A percentile compares a stretch with the other conserved stretches of the same genome.
phyloP scores from a whole-genome alignment of 2,797 vertebrate genomes.

The Sebastes flavidus region DNA sequence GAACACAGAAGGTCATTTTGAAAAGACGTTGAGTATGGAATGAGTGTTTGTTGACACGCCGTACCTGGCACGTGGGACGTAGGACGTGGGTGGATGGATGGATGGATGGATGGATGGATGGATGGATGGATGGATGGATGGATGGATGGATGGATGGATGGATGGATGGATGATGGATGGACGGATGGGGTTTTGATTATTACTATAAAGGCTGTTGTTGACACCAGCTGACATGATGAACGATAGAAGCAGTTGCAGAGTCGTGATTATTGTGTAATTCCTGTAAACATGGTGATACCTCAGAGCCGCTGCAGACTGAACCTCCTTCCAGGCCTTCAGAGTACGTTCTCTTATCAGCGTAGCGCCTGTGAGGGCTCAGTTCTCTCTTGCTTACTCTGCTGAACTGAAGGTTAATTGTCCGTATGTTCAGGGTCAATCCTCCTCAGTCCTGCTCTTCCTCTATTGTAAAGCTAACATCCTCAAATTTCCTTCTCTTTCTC shows the following conservation, averaged over 20 bases:
- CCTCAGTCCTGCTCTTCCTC: slow-evolving; percentile 23
- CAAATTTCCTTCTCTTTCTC: slow-evolving; percentile 6
- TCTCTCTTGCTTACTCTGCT: slow-evolving; percentile 10
- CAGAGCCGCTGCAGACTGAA: background rate
- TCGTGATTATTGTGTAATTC: background rate
- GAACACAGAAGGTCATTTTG: background rate
- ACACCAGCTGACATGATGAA: background rate
- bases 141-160: no score
- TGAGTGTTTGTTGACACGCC: no score
- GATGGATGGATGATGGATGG: no score
- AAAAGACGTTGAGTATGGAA: background rate
- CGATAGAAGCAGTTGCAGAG: background rate
- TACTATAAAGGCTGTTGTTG: no score
- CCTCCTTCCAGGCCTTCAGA: background rate
- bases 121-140: no score
- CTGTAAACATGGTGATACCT: background rate
- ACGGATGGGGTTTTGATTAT: no score
- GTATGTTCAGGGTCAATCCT: slow-evolving; percentile 46
- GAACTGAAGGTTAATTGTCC: slow-evolving; percentile 50
- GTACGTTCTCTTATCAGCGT: background rate
- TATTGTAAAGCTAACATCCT: slow-evolving; percentile 15
- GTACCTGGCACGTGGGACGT: no score
- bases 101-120: no score
- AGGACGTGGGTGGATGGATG: no score
- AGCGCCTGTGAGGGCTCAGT: slow-evolving; percentile 1